Evolutionary conservation across 2,113 vertebrate species (phyloP), one percentile per base, ranked within the genome.

Genomic region (Nibea albiflora): DNA sequence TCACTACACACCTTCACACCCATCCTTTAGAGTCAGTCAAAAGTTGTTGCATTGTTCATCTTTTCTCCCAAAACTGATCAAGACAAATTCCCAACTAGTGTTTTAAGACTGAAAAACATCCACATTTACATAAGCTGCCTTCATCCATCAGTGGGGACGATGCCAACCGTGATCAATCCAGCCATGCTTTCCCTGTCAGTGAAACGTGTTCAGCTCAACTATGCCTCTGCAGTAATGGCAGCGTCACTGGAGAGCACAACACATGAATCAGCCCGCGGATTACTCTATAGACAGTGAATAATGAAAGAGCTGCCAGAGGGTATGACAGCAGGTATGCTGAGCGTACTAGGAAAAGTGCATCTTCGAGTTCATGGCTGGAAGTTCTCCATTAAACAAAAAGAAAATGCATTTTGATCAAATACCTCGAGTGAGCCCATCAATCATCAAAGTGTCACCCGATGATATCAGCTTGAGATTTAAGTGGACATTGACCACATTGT

Each of bases 221-320:
- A 22, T 67, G 61, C 42, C 62, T 56, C 47, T 35, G 76, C 28
- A 68, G 66, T 76, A 52, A 84, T 83, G 65, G 57, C 15, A 12
- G 49, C 8, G 8, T 62, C 61, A 42, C 70, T 58, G 9, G n/a
- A 80, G 49, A 77, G 68, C 60, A 70, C 28, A 47, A 66, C 53
- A 69, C 68, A 81, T 73, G 50, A 85, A 86, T 85, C 83, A 88
- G 57, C 56, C 4, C 72, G 24, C 14, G 5, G 56, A 81, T 80
- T 72, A 73, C 26, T 65, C 9, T 47, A 72, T 8, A n/a, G 57
- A 73, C 75, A 75, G 76, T 72, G 44, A 75, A 72, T 83, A 85
- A 83, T 80, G 7, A 44, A 83, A 22, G 65, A 57, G 24, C 46
- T 62, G 28, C 26, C 47, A 54, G 49, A 65, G 20, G 20, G n/a